Evolutionary conservation across 2,113 vertebrate genomes (phyloP).

Genomic region (Ursus arctos): DNA sequence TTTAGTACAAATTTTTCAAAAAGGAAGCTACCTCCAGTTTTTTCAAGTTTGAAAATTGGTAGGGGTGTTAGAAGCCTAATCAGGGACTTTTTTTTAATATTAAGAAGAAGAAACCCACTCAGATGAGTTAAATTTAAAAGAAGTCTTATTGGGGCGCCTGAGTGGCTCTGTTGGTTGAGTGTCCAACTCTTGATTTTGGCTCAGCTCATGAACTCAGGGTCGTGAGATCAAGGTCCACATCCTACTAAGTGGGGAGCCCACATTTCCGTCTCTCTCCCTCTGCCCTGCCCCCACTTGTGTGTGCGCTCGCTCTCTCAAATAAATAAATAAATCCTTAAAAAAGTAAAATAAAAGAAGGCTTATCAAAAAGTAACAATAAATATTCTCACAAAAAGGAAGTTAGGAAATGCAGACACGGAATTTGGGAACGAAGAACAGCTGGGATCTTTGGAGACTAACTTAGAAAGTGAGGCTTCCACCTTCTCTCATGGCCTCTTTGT

Average conservation of each 20-base stretch:
- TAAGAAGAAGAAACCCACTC: not conserved
- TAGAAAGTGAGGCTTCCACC: not conserved
- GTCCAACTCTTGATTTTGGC: not conserved
- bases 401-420: not conserved
- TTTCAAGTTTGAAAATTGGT: not conserved
- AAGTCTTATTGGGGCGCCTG: not conserved
- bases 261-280: not conserved
- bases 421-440: not conserved
- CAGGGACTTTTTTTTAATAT: not conserved
- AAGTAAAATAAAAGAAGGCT: no score
- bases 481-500: not conserved
- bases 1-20: not conserved
- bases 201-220: not conserved
- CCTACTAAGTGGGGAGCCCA: no score
- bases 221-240: not conserved
- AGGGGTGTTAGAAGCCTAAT: not conserved
- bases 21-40: not conserved
- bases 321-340: no score
- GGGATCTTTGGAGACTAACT: not conserved
- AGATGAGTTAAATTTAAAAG: constrained; percentile 36
- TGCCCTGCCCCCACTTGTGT: not conserved
- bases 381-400: not conserved
- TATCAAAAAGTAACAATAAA: not conserved
- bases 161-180: not conserved
- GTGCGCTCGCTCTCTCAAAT: no score